Conservation (phyloP, 2,797 vertebrate genomes). For the Micromesistius poutassou region DNA sequence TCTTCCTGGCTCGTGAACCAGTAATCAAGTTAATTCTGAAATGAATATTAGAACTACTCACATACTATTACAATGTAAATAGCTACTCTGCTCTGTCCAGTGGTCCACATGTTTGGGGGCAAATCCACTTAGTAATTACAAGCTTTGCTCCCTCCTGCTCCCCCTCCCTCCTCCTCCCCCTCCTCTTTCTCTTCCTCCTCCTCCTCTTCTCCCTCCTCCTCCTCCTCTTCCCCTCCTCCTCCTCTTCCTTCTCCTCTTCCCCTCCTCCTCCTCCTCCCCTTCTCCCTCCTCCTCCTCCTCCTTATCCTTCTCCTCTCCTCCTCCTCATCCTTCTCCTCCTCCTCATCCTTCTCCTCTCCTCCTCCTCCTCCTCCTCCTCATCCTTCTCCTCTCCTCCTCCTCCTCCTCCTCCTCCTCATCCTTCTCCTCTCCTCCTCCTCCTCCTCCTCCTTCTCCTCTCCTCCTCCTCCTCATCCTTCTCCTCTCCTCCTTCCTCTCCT, state of each 20-base stretch:
- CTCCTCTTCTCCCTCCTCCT: neutral
- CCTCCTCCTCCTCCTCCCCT: neutral
- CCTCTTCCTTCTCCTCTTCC: neutral
- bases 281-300: slow-evolving; percentile 8
- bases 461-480: neutral
- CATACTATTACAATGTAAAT: neutral
- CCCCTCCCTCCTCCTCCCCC: neutral
- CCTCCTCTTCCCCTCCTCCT: too few relatives aligned
- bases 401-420: slow-evolving; percentile 10
- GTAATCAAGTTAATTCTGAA: neutral
- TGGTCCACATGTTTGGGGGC: neutral
- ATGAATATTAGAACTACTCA: neutral
- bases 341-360: neutral
- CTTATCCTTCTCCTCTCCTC: neutral
- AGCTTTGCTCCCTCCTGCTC: neutral
- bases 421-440: slow-evolving; percentile 7
- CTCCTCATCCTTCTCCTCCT: neutral
- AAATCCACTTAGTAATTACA: neutral
- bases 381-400: slow-evolving; percentile 5
- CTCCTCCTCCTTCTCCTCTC: neutral
- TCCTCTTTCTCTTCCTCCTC: too few relatives aligned
- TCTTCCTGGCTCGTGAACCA: too few relatives aligned
- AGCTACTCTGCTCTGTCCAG: slow-evolving; percentile 1
- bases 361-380: neutral
- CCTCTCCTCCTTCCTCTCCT: too few relatives aligned